phyloP scores from a whole-genome alignment of 1,140 invertebrate species.

The Drosophila pectinifera region DNA sequence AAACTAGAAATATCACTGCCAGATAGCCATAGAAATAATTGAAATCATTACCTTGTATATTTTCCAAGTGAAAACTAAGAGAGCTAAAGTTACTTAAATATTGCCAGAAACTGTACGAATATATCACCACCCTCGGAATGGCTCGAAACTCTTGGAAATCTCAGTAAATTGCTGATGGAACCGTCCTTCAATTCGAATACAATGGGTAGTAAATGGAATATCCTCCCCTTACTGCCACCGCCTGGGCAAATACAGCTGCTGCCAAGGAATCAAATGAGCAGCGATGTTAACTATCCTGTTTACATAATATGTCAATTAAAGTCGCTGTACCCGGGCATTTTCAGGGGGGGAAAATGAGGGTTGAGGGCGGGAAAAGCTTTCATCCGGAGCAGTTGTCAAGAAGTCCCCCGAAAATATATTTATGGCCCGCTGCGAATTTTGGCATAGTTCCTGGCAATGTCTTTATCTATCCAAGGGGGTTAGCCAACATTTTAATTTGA shows the following conservation, averaged over 20 bases:
- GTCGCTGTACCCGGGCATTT: slow-evolving; percentile 24
- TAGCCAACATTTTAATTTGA: slow-evolving; percentile 53
- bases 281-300: slow-evolving; percentile 76
- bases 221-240: slow-evolving; percentile 17
- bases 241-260: slow-evolving; percentile 39
- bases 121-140: not conserved
- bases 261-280: slow-evolving; percentile 34
- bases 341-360: not conserved
- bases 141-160: not conserved
- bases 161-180: not conserved
- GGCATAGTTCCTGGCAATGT: slow-evolving; percentile 26
- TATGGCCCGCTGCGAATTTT: slow-evolving; percentile 46
- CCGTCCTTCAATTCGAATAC: slow-evolving; percentile 1
- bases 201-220: slow-evolving; percentile 11
- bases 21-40: not conserved
- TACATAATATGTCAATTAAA: slow-evolving; percentile 79
- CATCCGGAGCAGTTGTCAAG: slow-evolving; percentile 8
- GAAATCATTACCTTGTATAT: not conserved
- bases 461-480: slow-evolving; percentile 19
- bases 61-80: not conserved
- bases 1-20: not conserved
- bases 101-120: not conserved
- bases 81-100: too few relatives aligned
- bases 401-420: slow-evolving; percentile 15
- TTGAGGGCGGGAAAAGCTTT: slow-evolving; percentile 30